These are phyloP conservation scores for Hylaea fasciaria DNA, from an alignment of 2,888 invertebrate genomes.

Conservation along the genomic window DNA sequence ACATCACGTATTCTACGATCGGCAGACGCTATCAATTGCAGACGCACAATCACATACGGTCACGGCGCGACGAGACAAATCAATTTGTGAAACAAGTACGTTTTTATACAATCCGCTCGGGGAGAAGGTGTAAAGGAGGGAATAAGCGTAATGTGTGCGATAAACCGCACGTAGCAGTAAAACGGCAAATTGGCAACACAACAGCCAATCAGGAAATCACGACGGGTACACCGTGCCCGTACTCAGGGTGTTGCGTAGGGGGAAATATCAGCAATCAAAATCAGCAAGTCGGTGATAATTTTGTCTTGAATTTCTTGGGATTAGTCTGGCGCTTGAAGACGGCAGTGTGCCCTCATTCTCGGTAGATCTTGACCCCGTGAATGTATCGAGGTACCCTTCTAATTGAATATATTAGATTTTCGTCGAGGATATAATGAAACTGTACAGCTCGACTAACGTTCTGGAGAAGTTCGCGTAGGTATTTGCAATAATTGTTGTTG, in stretches of 20 bases:
- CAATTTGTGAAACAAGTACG: conserved; percentile 17
- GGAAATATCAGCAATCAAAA: neutral
- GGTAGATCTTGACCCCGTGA: neutral
- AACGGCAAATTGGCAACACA: conserved; percentile 61
- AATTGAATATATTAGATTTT: conserved; percentile 45
- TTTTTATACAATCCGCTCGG: conserved; percentile 26
- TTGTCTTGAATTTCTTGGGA: neutral
- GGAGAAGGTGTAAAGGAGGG: conserved; percentile 45
- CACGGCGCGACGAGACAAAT: conserved; percentile 10
- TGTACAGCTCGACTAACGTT: neutral
- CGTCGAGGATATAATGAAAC: neutral
- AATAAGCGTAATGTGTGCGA: conserved; percentile 58
- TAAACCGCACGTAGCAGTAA: conserved; percentile 69
- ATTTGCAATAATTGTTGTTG: conserved; percentile 28
- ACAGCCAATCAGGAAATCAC: conserved; percentile 61
- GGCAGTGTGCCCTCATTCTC: neutral
- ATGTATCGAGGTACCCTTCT: no score
- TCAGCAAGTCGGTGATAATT: neutral
- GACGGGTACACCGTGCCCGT: conserved; percentile 29
- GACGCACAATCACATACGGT: neutral
- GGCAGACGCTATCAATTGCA: conserved; percentile 17
- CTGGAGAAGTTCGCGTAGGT: conserved; percentile 1
- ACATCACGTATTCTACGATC: conserved; percentile 11
- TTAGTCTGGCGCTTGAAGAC: neutral
- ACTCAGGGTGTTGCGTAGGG: conserved; percentile 15